Percentiles rank a stretch among this genome's conserved stretches.
phyloP scores from a whole-genome alignment of 2,888 invertebrate genomes.

The Charanyca ferruginea region DNA sequence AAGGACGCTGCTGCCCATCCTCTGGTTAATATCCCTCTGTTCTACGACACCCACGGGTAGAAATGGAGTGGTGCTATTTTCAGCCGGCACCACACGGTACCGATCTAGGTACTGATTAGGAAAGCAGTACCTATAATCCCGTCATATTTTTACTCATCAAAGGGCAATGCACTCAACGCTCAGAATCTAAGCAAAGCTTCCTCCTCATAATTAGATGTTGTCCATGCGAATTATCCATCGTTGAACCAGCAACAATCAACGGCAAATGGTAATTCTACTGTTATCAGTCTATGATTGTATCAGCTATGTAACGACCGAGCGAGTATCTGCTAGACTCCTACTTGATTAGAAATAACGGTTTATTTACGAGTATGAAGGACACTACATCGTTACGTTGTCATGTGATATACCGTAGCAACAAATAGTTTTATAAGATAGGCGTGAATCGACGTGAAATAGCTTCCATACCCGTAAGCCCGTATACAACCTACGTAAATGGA shows the following conservation, averaged over 20 bases:
- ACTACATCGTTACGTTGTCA: too few relatives aligned
- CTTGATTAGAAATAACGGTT: constrained; percentile 12
- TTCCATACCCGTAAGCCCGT: too few relatives aligned
- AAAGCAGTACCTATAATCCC: constrained; percentile 1
- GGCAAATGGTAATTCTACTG: constrained; percentile 42
- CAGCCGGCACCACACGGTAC: too few relatives aligned
- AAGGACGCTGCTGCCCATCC: too few relatives aligned
- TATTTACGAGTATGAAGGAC: not conserved
- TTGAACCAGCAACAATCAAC: constrained; percentile 42
- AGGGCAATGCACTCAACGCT: constrained; percentile 28
- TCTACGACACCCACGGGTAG: too few relatives aligned
- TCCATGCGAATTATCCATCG: constrained; percentile 56
- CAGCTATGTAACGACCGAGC: constrained; percentile 9
- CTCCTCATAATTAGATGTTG: constrained; percentile 52
- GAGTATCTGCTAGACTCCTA: constrained; percentile 8
- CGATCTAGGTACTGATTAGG: not conserved
- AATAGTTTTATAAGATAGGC: not conserved
- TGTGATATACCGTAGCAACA: too few relatives aligned
- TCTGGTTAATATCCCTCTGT: too few relatives aligned
- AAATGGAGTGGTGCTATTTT: too few relatives aligned
- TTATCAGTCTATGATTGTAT: constrained; percentile 36
- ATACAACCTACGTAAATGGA: not conserved
- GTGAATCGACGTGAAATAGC: not conserved
- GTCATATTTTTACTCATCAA: constrained; percentile 9
- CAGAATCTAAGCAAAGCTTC: constrained; percentile 36